A percentile compares a stretch with the other conserved stretches of the same genome.
phyloP scores from a whole-genome alignment of 2,113 vertebrate species.

The Vulpes lagopus region DNA sequence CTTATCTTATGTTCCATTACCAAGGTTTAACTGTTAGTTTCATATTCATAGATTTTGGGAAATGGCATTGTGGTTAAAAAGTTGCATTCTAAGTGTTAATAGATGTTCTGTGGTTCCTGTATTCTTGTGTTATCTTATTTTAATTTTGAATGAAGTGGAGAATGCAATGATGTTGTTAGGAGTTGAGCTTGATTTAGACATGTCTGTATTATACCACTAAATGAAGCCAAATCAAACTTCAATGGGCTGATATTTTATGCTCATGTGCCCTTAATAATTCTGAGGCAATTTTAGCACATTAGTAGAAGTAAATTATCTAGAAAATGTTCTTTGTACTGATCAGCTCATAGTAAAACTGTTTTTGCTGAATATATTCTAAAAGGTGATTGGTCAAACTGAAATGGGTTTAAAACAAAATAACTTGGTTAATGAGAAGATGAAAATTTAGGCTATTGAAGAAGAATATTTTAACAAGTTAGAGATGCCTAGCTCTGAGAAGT shows the following conservation, averaged over 20 bases:
- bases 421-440: not conserved
- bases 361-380: not conserved
- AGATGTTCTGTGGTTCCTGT: not conserved
- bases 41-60: not conserved
- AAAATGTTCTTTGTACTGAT: not conserved
- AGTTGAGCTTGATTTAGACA: not conserved
- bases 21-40: not conserved
- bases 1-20: not conserved
- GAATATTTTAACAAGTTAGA: not conserved
- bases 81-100: not conserved
- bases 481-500: not conserved
- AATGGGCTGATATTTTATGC: not conserved
- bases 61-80: not conserved
- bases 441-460: not conserved
- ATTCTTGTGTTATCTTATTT: not conserved
- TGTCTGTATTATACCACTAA: not conserved
- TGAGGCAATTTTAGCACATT: not conserved
- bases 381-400: not conserved
- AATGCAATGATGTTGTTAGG: not conserved
- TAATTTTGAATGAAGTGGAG: not conserved
- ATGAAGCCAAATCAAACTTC: not conserved
- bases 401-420: not conserved
- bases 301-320: not conserved
- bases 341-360: not conserved
- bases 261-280: not conserved